Evolutionary conservation across 1,140 invertebrate genomes (phyloP), one percentile per base, ranked within the genome.

Genomic region (Atta texana): DNA sequence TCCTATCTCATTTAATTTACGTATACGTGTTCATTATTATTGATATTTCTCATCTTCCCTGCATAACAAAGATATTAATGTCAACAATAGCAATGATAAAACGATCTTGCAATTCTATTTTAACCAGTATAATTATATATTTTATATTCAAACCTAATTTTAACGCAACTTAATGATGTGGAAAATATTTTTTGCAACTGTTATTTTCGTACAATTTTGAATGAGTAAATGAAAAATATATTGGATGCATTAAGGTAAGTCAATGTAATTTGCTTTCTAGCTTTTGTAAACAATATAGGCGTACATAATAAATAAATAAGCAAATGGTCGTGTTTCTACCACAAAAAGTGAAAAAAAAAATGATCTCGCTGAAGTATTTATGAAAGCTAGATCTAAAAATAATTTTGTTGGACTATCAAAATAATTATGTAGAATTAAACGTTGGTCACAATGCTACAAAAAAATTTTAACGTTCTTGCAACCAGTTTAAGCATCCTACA

Each of bases 11-110:
- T 86, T 55, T 44, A 39, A 53, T 5, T 10, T 21, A 51, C 1
- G 0, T 75, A 4, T 72, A 53, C 34, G 10, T 21, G 10, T 75
- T 75, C 14, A 14, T 75, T 84, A 84, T 84, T 51, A 7, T 39
- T 16, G 39, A 2, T 31, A 74, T 84, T 75, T 49, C 1, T 61
- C 69, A 55, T 71, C 31, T 49, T 63, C 4, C n/a, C 39, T 34
- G 24, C n/a, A 10, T 10, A 4, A 57, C 16, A 16, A 49, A n/a
- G 34, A n/a, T 57, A 81, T 57, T 24, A 69, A 55, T 39, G 16
- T n/a, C 12, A 7, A 34, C 18, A 18, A 24, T 28, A 31, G n/a
- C 14, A 5, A 69, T 3, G 12, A 61, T 51, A 28, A 74, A 59
- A 39, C 21, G 55, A 44, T 39, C 21, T 64, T 31, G 39, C 18